These are phyloP conservation scores for Apteryx owenii DNA, from an alignment of 2,113 vertebrate genomes.

Conservation along the genomic window DNA sequence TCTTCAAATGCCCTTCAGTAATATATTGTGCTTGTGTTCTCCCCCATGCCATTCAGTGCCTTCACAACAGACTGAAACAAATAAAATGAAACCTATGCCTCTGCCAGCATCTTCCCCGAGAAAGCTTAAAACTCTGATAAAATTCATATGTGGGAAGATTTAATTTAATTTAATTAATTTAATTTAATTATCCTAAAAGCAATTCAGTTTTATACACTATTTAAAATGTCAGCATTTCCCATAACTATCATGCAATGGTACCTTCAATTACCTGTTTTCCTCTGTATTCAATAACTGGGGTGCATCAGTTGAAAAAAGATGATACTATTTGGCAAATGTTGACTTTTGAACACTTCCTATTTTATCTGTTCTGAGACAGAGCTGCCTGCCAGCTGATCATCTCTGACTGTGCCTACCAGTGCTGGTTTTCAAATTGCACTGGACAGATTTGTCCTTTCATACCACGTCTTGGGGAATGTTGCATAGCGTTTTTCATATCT, in stretches of 20 bases:
- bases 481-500: neutral
- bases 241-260: fast-evolving
- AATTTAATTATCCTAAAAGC: neutral
- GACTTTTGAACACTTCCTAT: neutral
- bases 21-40: neutral
- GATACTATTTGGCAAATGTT: neutral
- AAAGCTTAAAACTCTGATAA: constrained; percentile 22
- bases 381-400: neutral
- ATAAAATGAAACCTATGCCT: neutral
- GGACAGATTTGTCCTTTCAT: neutral
- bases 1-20: constrained; percentile 34
- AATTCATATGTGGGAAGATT: constrained; percentile 8
- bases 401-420: neutral
- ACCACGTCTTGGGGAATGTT: neutral
- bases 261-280: neutral
- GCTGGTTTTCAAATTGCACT: neutral
- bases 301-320: neutral
- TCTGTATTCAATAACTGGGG: neutral
- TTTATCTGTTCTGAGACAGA: neutral
- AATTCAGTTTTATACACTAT: neutral
- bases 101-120: neutral
- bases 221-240: constrained; percentile 8
- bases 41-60: neutral
- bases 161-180: neutral
- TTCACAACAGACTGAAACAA: constrained; percentile 21